phyloP scores from a whole-genome alignment of 2,797 vertebrate genomes.

The Clarias fuscus region DNA sequence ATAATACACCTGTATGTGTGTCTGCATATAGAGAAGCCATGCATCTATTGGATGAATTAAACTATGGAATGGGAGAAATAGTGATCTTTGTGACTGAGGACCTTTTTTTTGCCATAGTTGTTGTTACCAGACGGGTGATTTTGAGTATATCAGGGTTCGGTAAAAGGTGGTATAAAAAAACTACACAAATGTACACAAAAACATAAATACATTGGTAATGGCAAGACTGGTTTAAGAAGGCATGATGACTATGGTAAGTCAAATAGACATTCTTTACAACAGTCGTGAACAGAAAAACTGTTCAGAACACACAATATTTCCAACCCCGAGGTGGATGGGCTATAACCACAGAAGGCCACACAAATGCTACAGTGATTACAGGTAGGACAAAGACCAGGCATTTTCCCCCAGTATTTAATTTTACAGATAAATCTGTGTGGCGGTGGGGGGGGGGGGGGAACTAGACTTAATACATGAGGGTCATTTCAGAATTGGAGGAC shows the following conservation, averaged over 20 bases:
- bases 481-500: too few relatives aligned
- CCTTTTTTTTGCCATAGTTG: not conserved
- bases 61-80: not conserved
- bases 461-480: not conserved
- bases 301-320: not conserved
- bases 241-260: too few relatives aligned
- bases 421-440: not conserved
- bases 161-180: not conserved
- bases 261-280: not conserved
- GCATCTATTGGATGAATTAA: not conserved
- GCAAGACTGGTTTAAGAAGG: not conserved
- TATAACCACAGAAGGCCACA: not conserved
- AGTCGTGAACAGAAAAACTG: not conserved
- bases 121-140: not conserved
- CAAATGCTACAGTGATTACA: not conserved
- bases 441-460: not conserved
- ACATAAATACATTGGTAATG: not conserved
- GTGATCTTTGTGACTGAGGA: not conserved
- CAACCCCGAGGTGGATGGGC: too few relatives aligned
- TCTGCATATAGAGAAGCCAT: not conserved
- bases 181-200: too few relatives aligned
- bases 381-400: not conserved
- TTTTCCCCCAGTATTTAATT: not conserved
- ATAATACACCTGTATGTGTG: not conserved
- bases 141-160: not conserved